Percentiles rank a stretch among this genome's conserved stretches.
These are phyloP conservation scores for Apamea anceps DNA, from an alignment of 2,888 invertebrate species.

Conservation along the genomic window DNA sequence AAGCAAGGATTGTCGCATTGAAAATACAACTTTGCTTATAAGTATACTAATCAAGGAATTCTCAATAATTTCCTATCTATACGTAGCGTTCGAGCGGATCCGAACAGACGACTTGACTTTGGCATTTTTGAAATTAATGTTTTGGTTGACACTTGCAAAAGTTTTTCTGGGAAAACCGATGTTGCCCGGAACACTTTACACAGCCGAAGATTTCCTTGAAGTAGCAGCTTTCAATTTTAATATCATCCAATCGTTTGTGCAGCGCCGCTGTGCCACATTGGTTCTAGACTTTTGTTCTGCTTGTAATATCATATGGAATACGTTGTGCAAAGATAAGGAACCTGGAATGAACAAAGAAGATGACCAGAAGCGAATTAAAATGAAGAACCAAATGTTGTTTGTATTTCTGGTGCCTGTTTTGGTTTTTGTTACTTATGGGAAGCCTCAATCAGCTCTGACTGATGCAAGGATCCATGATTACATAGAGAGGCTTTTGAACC, in stretches of 20 bases:
- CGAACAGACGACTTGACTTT: conserved; percentile 85
- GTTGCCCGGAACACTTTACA: conserved; percentile 77
- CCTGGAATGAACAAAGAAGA: conserved; percentile 62
- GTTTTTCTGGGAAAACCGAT: conserved; percentile 78
- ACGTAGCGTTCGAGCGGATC: conserved; percentile 81
- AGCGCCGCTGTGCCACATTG: conserved; percentile 75
- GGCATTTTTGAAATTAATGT: conserved; percentile 86
- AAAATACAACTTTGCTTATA: conserved; percentile 78
- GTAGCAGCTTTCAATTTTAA: conserved; percentile 80
- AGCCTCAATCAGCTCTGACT: conserved; percentile 69
- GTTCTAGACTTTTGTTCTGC: conserved; percentile 81
- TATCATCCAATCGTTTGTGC: conserved; percentile 75
- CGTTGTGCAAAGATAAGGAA: conserved; percentile 74
- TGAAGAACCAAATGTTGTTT: conserved; percentile 91
- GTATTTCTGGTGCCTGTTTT: conserved; percentile 92
- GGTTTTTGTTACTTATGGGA: conserved; percentile 75
- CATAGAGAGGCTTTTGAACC: conserved; percentile 90
- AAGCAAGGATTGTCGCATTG: conserved; percentile 86
- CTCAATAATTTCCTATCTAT: conserved; percentile 80
- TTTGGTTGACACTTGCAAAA: conserved; percentile 84
- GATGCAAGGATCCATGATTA: conserved; percentile 91
- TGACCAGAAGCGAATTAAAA: conserved; percentile 74
- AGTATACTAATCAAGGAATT: conserved; percentile 77
- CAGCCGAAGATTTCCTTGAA: conserved; percentile 80
- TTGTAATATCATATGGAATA: conserved; percentile 79